Evolutionary conservation across 2,113 vertebrate species (phyloP).

Genomic region (Chaetorhynchus papuensis): DNA sequence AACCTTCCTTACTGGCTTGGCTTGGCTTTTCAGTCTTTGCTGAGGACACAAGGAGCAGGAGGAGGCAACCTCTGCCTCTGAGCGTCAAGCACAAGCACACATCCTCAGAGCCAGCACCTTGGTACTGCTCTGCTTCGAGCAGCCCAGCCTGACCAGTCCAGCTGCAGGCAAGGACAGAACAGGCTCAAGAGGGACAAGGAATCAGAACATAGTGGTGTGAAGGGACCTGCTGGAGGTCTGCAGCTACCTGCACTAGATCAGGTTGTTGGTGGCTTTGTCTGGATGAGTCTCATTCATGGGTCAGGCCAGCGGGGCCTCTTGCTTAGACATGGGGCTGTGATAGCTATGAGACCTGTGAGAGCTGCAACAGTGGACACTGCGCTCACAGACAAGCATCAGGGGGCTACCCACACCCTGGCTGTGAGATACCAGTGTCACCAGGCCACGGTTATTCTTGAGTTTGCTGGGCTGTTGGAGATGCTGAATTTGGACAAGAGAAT

Average conservation of each 20-base stretch:
- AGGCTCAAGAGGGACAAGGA: neutral
- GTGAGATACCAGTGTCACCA: neutral
- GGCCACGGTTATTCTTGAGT: neutral
- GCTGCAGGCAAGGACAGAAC: neutral
- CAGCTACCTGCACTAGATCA: neutral
- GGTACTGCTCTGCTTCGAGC: constrained; percentile 55
- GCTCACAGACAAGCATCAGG: neutral
- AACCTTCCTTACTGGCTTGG: neutral
- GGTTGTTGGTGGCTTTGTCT: neutral
- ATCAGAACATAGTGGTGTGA: neutral
- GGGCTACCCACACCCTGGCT: neutral
- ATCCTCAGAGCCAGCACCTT: constrained; percentile 59
- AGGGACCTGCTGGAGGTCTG: neutral
- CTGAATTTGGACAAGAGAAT: neutral
- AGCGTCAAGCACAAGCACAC: constrained; percentile 66
- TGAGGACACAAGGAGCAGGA: constrained; percentile 38
- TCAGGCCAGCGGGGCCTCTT: rapidly evolving
- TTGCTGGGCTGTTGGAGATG: neutral
- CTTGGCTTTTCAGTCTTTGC: neutral
- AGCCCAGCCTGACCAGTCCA: constrained; percentile 14
- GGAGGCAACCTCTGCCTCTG: neutral
- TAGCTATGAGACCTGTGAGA: neutral
- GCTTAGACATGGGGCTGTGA: neutral
- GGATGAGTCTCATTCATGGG: neutral
- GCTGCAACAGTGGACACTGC: neutral